Percentiles rank a stretch among this genome's conserved stretches.
phyloP scores from a whole-genome alignment of 1,140 invertebrate species.

The Penaeus japonicus region DNA sequence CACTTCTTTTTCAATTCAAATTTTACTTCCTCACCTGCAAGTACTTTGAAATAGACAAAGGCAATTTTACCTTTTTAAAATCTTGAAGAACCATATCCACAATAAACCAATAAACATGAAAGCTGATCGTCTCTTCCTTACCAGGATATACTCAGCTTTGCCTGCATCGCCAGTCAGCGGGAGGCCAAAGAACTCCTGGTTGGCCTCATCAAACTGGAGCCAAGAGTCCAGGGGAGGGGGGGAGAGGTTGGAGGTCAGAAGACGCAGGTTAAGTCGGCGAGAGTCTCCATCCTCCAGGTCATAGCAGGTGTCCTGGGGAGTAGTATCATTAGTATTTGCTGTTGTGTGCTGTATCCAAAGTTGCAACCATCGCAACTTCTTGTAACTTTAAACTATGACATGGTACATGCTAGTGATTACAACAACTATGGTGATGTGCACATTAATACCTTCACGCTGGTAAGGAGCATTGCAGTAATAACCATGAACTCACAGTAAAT shows the following conservation, averaged over 20 bases:
- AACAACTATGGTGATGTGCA: too few relatives aligned
- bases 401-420: too few relatives aligned
- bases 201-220: conserved; percentile 87
- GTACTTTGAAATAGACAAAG: too few relatives aligned
- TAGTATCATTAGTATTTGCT: background rate
- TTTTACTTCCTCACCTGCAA: too few relatives aligned
- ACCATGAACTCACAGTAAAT: background rate
- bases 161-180: conserved; percentile 75
- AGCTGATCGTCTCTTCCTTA: conserved; percentile 62
- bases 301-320: conserved; percentile 82
- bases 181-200: conserved; percentile 89
- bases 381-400: too few relatives aligned
- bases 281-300: conserved; percentile 85
- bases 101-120: background rate
- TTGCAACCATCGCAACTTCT: too few relatives aligned
- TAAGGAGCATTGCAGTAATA: too few relatives aligned
- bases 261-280: conserved; percentile 74
- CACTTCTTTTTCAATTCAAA: too few relatives aligned
- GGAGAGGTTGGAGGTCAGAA: conserved; percentile 75
- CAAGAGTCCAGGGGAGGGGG: conserved; percentile 76
- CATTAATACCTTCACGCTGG: too few relatives aligned
- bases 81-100: too few relatives aligned
- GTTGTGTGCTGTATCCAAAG: too few relatives aligned
- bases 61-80: too few relatives aligned
- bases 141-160: conserved; percentile 78